These are phyloP conservation scores for Cyrtodaria siliqua DNA, from an alignment of 2,888 invertebrate species.

Conservation along the genomic window DNA sequence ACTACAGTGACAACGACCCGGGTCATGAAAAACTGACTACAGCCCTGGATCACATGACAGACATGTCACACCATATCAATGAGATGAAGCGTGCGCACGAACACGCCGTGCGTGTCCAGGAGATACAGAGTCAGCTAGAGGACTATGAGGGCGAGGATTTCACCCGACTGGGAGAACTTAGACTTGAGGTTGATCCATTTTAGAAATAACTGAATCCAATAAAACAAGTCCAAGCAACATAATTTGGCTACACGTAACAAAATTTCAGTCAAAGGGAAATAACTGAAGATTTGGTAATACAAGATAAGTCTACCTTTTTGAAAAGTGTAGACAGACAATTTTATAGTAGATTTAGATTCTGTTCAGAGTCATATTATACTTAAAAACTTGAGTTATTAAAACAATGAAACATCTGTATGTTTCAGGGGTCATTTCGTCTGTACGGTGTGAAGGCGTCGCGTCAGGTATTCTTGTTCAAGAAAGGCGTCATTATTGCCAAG, in stretches of 20 bases:
- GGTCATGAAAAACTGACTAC: slow-evolving; percentile 91
- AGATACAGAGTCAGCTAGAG: slow-evolving; percentile 94
- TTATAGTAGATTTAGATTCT: too few relatives aligned
- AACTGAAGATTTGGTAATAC: too few relatives aligned
- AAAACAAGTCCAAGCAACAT: too few relatives aligned
- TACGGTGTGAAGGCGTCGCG: slow-evolving; percentile 95
- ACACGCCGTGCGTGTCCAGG: slow-evolving; percentile 96
- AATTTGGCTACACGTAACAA: too few relatives aligned
- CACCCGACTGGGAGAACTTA: slow-evolving; percentile 92
- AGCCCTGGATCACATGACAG: slow-evolving; percentile 96
- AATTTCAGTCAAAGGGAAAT: too few relatives aligned
- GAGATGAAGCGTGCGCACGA: slow-evolving; percentile 97
- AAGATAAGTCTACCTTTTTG: too few relatives aligned
- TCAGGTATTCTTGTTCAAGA: slow-evolving; percentile 97
- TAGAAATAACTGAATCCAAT: too few relatives aligned
- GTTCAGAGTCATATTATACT: too few relatives aligned
- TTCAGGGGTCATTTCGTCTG: slow-evolving; percentile 90
- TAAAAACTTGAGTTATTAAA: too few relatives aligned
- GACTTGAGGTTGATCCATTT: slow-evolving; percentile 96
- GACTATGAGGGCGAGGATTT: slow-evolving; percentile 95
- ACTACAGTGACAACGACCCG: slow-evolving; percentile 88
- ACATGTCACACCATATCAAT: slow-evolving; percentile 97
- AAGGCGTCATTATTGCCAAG: slow-evolving; percentile 97
- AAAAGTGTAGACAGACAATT: too few relatives aligned
- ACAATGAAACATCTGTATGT: too few relatives aligned